These are phyloP conservation scores for Adelges cooleyi DNA, from an alignment of 1,140 invertebrate genomes.

Conservation along the genomic window DNA sequence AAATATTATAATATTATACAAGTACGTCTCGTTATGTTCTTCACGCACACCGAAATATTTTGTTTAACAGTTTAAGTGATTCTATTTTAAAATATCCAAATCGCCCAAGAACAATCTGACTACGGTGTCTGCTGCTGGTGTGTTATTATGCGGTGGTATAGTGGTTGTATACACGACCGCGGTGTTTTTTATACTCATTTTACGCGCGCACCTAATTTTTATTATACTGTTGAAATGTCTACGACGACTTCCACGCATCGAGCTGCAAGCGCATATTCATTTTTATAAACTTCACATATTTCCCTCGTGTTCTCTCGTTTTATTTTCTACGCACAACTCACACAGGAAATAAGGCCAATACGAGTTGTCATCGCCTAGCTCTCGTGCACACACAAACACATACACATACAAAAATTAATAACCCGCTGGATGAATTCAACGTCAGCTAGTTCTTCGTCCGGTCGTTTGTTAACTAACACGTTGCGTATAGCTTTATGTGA, in stretches of 20 bases:
- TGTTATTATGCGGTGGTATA: no score
- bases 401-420: conserved; percentile 18
- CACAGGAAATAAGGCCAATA: conserved; percentile 27
- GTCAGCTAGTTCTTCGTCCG: no score
- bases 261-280: not conserved
- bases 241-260: conserved; percentile 12
- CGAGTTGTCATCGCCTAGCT: conserved; percentile 24
- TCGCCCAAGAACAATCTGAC: not conserved
- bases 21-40: no score
- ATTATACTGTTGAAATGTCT: conserved; percentile 25
- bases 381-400: not conserved
- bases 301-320: not conserved
- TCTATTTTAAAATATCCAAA: no score
- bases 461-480: no score
- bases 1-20: no score
- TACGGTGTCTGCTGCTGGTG: not conserved
- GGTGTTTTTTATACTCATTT: conserved; percentile 13
- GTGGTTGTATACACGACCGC: conserved; percentile 2
- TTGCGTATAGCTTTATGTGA: no score
- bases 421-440: not conserved
- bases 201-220: conserved; percentile 25
- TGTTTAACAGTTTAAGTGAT: no score
- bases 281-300: conserved; percentile 26
- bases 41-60: no score
- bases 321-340: not conserved